Percentiles rank a stretch among this genome's conserved stretches.
These are phyloP conservation scores for Porites lutea DNA, from an alignment of 64 coral and sea anemone genomes.

Conservation along the genomic window DNA sequence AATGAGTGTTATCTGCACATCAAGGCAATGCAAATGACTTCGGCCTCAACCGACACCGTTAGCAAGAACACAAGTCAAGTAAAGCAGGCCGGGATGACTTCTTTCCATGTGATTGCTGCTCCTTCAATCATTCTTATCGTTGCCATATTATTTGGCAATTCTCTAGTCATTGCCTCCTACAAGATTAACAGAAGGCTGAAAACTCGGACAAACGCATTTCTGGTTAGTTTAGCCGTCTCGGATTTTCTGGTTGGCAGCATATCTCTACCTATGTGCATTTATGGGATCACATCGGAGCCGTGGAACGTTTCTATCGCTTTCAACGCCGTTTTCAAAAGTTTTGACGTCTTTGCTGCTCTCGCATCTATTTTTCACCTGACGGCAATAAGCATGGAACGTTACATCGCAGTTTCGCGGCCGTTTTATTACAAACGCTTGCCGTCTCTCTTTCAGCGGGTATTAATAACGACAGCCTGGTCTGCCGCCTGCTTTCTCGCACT, in stretches of 20 bases:
- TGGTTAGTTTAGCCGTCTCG: conserved; percentile 83
- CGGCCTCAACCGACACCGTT: neutral
- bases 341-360: conserved; percentile 75
- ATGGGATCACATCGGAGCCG: conserved; percentile 36
- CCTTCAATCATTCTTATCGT: conserved; percentile 51
- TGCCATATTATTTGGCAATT: conserved; percentile 62
- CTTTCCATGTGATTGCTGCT: neutral
- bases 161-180: conserved; percentile 67
- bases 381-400: conserved; percentile 77
- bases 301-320: conserved; percentile 11
- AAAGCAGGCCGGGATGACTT: too few species aligned
- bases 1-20: neutral
- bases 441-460: conserved; percentile 45
- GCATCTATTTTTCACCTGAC: conserved; percentile 81
- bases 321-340: conserved; percentile 46
- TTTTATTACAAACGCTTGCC: conserved; percentile 58
- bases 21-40: neutral
- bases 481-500: conserved; percentile 53
- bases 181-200: conserved; percentile 54
- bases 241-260: conserved; percentile 83
- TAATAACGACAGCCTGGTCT: conserved; percentile 56
- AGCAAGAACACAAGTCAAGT: neutral
- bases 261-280: conserved; percentile 80
- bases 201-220: conserved; percentile 74
- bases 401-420: conserved; percentile 75